phyloP scores from a whole-genome alignment of 2,113 vertebrate species.

The Petroica traversi region DNA sequence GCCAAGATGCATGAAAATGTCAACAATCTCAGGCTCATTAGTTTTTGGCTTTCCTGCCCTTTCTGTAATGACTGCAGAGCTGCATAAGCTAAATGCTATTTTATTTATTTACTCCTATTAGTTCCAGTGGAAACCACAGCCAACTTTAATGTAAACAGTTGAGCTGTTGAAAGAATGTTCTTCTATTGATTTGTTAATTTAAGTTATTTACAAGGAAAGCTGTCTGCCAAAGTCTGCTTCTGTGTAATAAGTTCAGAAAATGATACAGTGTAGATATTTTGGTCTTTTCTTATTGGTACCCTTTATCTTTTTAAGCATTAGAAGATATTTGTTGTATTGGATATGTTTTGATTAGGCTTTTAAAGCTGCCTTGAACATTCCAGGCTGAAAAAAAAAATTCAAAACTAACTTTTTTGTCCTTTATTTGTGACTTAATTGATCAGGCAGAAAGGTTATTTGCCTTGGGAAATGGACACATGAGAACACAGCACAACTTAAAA shows the following conservation, averaged over 20 bases:
- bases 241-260: neutral
- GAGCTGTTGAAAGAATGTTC: neutral
- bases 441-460: neutral
- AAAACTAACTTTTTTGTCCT: neutral
- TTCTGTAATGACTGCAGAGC: slow-evolving; percentile 15
- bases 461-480: neutral
- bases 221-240: neutral
- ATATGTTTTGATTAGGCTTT: neutral
- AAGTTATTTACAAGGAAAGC: neutral
- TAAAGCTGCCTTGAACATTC: neutral
- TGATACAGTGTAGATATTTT: neutral
- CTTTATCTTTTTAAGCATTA: neutral
- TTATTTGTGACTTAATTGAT: neutral
- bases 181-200: slow-evolving; percentile 34
- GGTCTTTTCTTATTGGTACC: neutral
- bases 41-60: slow-evolving; percentile 36
- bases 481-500: neutral
- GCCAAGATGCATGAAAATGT: slow-evolving; percentile 39
- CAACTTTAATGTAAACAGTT: neutral
- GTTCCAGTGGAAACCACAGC: neutral
- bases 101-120: slow-evolving; percentile 33
- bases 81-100: neutral
- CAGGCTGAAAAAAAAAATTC: neutral
- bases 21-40: slow-evolving; percentile 42
- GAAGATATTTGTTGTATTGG: neutral